Evolutionary conservation across 1,140 invertebrate genomes (phyloP).

Genomic region (Achroia grisella): DNA sequence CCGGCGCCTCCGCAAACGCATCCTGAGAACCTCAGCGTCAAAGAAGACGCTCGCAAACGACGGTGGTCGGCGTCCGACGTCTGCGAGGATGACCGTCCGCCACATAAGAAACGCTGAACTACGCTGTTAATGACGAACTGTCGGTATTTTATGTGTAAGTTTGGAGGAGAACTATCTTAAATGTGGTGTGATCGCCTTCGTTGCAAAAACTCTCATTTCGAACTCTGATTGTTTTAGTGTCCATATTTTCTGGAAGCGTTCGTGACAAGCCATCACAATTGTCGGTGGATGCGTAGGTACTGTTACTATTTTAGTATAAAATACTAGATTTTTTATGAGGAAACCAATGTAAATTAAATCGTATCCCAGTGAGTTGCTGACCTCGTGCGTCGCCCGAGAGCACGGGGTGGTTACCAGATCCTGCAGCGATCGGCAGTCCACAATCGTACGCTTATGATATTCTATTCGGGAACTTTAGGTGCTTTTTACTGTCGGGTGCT

Average conservation of each 20-base stretch:
- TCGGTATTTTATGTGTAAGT: not conserved
- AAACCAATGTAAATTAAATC: not conserved
- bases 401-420: slow-evolving; percentile 24
- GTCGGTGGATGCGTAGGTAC: not conserved
- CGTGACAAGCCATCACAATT: slow-evolving; percentile 10
- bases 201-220: slow-evolving; percentile 16
- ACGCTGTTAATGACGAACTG: not conserved
- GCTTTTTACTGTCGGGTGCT: slow-evolving; percentile 71
- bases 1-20: slow-evolving; percentile 57
- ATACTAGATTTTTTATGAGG: no score
- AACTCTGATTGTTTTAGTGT: slow-evolving; percentile 6
- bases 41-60: slow-evolving; percentile 74
- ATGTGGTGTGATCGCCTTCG: slow-evolving; percentile 29
- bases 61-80: slow-evolving; percentile 80
- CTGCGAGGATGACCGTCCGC: slow-evolving; percentile 68
- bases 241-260: slow-evolving; percentile 13
- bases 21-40: slow-evolving; percentile 66
- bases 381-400: not conserved
- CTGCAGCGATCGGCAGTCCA: slow-evolving; percentile 43
- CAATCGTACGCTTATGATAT: slow-evolving; percentile 57
- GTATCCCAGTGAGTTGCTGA: slow-evolving; percentile 43
- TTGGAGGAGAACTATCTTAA: slow-evolving; percentile 9
- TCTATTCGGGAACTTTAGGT: slow-evolving; percentile 68
- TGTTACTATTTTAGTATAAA: no score
- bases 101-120: slow-evolving; percentile 57